Evolutionary conservation across 2,888 invertebrate genomes (phyloP), one percentile per base, ranked within the genome.

Genomic region (Priocnemis perturbator): DNA sequence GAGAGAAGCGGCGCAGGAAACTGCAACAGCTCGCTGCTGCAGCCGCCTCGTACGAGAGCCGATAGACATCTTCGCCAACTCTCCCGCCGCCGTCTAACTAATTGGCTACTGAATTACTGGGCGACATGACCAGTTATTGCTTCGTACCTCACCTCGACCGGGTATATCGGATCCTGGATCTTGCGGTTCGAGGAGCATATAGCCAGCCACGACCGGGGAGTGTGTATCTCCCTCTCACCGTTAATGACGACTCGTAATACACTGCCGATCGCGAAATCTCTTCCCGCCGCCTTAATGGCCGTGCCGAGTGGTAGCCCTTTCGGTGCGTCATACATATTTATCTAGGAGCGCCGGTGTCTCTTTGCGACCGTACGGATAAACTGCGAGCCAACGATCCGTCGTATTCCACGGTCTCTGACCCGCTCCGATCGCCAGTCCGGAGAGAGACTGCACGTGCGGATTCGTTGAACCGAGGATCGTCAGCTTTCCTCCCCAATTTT

Each of bases 91-190:
- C 85, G 83, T 81, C 83, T 84, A 86, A 86, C 87, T 87, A 87
- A 87, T 87, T 87, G 87, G 87, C 87, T 86, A 86, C 86, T 87
- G 85, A 87, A 86, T 87, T 87, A 86, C 85, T 82, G 82, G 82
- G 77, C 81, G 83, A 85, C 84, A 86, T 81, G 86, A 81, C 78
- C 81, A 83, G 84, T 85, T 84, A 84, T 85, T 85, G 85, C 83
- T 83, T 82, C 81, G 81, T 81, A 83, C 82, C 81, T 82, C 73
- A 78, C 78, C 79, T 82, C 81, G 59, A 50, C 70, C 57, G 69
- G 56, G 65, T 81, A 77, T 80, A 80, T 80, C 79, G 74, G 76
- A 76, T 71, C 71, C 73, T 73, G 74, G 61, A 80, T 80, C 79
- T 80, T 71, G 76, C 70, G 71, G 71, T 75, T 79, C 73, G 71